Conservation (phyloP, 2,797 vertebrate species). For the Coregonus sp. region DNA sequence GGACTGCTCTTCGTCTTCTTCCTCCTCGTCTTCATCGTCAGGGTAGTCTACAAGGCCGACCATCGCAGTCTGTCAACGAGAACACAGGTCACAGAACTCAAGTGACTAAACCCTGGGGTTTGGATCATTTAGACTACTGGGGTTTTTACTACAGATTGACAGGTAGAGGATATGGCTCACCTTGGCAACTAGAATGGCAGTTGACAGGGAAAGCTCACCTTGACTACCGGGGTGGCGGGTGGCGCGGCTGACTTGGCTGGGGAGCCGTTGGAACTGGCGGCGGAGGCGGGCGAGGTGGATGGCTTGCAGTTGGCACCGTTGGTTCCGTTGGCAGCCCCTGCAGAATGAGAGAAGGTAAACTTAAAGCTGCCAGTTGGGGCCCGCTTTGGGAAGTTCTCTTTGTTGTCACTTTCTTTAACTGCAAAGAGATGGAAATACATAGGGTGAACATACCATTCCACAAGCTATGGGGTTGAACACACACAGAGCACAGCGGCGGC, state of each 20-base stretch:
- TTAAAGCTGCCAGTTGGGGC: slow-evolving; percentile 77
- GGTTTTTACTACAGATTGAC: neutral
- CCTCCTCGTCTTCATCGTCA: slow-evolving; percentile 97
- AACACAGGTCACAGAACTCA: slow-evolving; percentile 1
- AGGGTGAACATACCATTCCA: neutral
- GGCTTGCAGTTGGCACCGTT: slow-evolving; percentile 87
- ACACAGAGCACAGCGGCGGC: neutral
- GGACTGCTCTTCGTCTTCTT: slow-evolving; percentile 90
- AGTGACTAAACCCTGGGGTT: neutral
- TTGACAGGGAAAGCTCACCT: slow-evolving; percentile 76
- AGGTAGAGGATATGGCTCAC: neutral
- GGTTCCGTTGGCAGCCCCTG: slow-evolving; percentile 86
- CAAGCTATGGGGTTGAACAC: neutral
- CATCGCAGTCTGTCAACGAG: slow-evolving; percentile 80
- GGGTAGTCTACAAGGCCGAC: slow-evolving; percentile 98
- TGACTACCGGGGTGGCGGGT: slow-evolving; percentile 83
- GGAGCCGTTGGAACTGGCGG: slow-evolving; percentile 82
- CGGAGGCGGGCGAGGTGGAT: slow-evolving; percentile 79
- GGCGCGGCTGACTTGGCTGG: slow-evolving; percentile 85
- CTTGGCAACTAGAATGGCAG: neutral
- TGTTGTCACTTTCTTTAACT: slow-evolving; percentile 86
- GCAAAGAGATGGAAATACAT: slow-evolving; percentile 56
- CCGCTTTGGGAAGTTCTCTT: slow-evolving; percentile 79
- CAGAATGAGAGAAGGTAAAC: slow-evolving; percentile 80
- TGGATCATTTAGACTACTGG: neutral